phyloP scores from a whole-genome alignment of 2,113 vertebrate genomes.

The Phylloscopus trochiloides region DNA sequence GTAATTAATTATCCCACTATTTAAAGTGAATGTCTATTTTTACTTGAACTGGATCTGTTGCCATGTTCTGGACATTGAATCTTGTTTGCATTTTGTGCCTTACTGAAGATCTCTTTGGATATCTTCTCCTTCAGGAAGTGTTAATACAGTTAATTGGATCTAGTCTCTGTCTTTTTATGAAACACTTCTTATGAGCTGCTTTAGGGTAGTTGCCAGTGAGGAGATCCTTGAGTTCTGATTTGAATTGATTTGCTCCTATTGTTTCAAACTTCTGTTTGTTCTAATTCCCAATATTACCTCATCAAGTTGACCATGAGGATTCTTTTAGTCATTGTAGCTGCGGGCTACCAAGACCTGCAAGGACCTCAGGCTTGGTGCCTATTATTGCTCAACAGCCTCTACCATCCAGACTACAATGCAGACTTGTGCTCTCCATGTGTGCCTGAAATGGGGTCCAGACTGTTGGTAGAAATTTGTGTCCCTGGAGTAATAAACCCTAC shows the following conservation, averaged over 20 bases:
- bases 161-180: background rate
- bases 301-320: background rate
- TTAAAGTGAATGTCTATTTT: background rate
- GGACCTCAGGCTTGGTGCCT: background rate
- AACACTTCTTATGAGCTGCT: background rate
- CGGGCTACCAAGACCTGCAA: background rate
- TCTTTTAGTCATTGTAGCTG: background rate
- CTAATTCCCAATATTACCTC: background rate
- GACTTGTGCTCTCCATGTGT: background rate
- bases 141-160: background rate
- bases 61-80: background rate
- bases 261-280: background rate
- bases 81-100: background rate
- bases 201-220: background rate
- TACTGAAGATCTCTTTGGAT: background rate
- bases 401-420: background rate
- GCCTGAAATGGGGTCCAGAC: background rate
- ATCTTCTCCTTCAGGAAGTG: background rate
- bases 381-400: background rate
- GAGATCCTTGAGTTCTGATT: background rate
- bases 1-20: background rate
- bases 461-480: background rate
- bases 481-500: background rate
- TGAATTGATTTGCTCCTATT: background rate
- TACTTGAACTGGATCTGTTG: background rate